These are phyloP conservation scores for Nephila pilipes DNA, from an alignment of 1,140 invertebrate species.

Conservation along the genomic window DNA sequence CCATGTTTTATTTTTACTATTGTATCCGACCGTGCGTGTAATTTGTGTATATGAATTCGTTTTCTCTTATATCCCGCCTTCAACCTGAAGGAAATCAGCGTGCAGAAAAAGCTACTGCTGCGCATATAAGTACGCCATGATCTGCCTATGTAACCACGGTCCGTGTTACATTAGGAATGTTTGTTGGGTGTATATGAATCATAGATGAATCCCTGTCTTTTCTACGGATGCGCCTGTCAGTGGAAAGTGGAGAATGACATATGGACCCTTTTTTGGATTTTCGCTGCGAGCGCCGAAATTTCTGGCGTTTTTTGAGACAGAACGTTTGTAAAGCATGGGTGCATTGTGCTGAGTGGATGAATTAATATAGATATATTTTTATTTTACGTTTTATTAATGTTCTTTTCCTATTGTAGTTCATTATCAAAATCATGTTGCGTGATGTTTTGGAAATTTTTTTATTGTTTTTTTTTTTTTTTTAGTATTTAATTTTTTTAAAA, in stretches of 20 bases:
- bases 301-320: slow-evolving; percentile 12
- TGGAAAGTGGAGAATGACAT: slow-evolving; percentile 30
- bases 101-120: not conserved
- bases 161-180: slow-evolving; percentile 61
- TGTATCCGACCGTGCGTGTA: slow-evolving; percentile 39
- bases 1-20: slow-evolving; percentile 18
- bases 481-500: not conserved
- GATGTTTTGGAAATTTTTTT: not conserved
- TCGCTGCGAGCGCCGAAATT: not conserved
- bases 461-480: not conserved
- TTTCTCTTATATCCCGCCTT: not conserved
- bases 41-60: slow-evolving; percentile 65
- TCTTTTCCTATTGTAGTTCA: not conserved
- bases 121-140: slow-evolving; percentile 25
- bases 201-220: slow-evolving; percentile 29
- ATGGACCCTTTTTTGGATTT: not conserved
- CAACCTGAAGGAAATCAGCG: not conserved
- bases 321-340: not conserved
- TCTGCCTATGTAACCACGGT: slow-evolving; percentile 42
- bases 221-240: slow-evolving; percentile 55
- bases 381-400: not conserved
- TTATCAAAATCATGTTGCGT: not conserved
- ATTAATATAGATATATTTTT: not conserved
- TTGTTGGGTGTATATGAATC: slow-evolving; percentile 27
- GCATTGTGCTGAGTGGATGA: not conserved